A percentile compares a stretch with the other conserved stretches of the same genome.
These are phyloP conservation scores for Cephus sareptanus DNA, from an alignment of 2,888 invertebrate species.

Conservation along the genomic window DNA sequence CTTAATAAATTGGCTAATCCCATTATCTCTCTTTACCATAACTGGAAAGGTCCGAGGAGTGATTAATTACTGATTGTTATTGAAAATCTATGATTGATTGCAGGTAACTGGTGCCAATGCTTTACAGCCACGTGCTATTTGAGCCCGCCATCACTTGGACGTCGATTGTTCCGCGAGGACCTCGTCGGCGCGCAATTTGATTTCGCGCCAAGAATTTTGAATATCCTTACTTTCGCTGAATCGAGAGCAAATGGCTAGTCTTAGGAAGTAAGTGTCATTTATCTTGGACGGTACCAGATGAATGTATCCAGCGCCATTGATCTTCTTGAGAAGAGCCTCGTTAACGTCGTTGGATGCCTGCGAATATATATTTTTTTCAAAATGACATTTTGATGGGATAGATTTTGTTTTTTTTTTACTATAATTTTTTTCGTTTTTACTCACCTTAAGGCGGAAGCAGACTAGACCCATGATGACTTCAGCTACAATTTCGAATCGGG, in stretches of 20 bases:
- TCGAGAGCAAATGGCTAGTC: constrained; percentile 91
- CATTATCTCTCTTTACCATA: too few species aligned
- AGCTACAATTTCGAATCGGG: constrained; percentile 88
- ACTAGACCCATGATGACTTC: constrained; percentile 95
- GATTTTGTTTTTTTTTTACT: background rate
- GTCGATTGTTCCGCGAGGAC: constrained; percentile 67
- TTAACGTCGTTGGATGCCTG: constrained; percentile 83
- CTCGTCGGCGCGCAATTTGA: constrained; percentile 80
- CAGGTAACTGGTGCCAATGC: constrained; percentile 57
- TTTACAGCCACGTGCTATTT: constrained; percentile 56
- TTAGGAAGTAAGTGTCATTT: constrained; percentile 83
- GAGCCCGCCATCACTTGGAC: constrained; percentile 64
- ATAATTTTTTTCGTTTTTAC: background rate
- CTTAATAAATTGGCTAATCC: too few species aligned
- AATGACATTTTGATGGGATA: background rate
- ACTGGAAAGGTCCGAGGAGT: too few species aligned
- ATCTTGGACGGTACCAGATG: constrained; percentile 94
- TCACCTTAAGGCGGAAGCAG: constrained; percentile 91
- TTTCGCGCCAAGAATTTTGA: constrained; percentile 87
- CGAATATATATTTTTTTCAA: constrained; percentile 20
- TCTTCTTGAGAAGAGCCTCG: constrained; percentile 82
- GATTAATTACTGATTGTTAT: background rate
- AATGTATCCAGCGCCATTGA: constrained; percentile 91
- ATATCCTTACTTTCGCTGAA: constrained; percentile 85
- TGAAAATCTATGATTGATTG: constrained; percentile 54